Evolutionary conservation across 1,140 invertebrate genomes (phyloP), one percentile per base, ranked within the genome.

Genomic region (Thalassaphorura encarpata): DNA sequence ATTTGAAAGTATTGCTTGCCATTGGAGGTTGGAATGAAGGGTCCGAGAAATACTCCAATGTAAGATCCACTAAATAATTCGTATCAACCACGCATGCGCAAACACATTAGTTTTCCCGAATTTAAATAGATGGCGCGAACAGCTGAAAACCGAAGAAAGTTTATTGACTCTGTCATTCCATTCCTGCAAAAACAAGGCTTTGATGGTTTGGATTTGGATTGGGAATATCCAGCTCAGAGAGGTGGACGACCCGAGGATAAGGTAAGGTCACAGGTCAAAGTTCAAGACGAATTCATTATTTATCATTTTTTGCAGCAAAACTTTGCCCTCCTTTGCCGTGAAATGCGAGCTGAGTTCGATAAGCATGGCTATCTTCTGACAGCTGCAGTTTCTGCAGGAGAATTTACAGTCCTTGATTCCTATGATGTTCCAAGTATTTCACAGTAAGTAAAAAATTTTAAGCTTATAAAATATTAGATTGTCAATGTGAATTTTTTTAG

Each of bases 171-270:
- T 54, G 75, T 78, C 1, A 70, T 84, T 0, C 57, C 71, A 0
- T 82, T 83, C 60, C 49, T 83, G 0, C 67, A 71, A 51, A 76
- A 75, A n/a, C 76, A 86, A 64, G 72, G 76, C 5, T 89, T 90
- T 54, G 83, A 89, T 70, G 87, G 87, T 0, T 73, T 90, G 1
- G 85, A 89, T 67, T 19, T 89, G 15, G 85, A 60, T 55, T 58
- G 60, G 60, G 85, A 89, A 63, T 87, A 87, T 66, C 85, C 84
- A 0, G 76, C 72, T 15, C 77, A 80, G 60, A 69, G 83, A 40
- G 83, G 76, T 36, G 1, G 68, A 69, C 3, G 73, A n/a, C 50
- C 76, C 1, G 67, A 68, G 1, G 72, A 76, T 58, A 74, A 73
- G 15, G 55, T 67, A 23, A 40, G 49, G 40, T 24, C 15, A 18